These are phyloP conservation scores for Hydriomena furcata DNA, from an alignment of 2,888 invertebrate species.

Conservation along the genomic window DNA sequence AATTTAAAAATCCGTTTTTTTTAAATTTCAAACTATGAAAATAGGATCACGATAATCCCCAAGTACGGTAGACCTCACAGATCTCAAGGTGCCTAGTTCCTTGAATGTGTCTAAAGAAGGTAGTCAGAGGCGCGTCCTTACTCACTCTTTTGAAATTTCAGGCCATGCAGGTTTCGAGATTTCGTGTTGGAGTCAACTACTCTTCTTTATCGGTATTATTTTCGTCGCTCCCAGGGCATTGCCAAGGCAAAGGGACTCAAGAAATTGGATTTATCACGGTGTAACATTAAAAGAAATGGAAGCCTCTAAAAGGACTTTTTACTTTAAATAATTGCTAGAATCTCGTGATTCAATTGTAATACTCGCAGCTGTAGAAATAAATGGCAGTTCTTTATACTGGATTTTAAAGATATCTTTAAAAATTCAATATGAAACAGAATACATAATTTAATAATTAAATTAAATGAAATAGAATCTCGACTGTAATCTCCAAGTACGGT, in stretches of 20 bases:
- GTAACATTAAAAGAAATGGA: constrained; percentile 37
- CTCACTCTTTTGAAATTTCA: too few relatives aligned
- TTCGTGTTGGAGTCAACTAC: too few relatives aligned
- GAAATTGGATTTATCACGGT: constrained; percentile 37
- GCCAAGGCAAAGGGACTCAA: constrained; percentile 20
- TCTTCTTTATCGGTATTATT: not conserved
- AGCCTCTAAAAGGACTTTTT: constrained; percentile 35
- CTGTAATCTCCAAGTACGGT: too few relatives aligned
- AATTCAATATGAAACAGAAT: constrained; percentile 2
- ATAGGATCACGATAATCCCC: too few relatives aligned
- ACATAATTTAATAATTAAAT: not conserved
- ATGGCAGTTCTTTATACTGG: constrained; percentile 8
- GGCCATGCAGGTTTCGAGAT: too few relatives aligned
- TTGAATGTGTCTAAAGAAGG: too few relatives aligned
- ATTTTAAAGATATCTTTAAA: constrained; percentile 1
- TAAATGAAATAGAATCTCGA: too few relatives aligned
- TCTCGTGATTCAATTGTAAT: constrained; percentile 35
- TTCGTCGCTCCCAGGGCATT: constrained; percentile 5
- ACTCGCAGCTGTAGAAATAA: constrained; percentile 19
- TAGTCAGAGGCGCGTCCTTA: too few relatives aligned
- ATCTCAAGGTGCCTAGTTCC: too few relatives aligned
- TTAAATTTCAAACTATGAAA: too few relatives aligned
- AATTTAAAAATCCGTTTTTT: too few relatives aligned
- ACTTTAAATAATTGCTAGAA: constrained; percentile 39
- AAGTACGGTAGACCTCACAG: too few relatives aligned